Evolutionary conservation across 2,797 vertebrate species (phyloP).

Genomic region (Chiloscyllium punctatum): DNA sequence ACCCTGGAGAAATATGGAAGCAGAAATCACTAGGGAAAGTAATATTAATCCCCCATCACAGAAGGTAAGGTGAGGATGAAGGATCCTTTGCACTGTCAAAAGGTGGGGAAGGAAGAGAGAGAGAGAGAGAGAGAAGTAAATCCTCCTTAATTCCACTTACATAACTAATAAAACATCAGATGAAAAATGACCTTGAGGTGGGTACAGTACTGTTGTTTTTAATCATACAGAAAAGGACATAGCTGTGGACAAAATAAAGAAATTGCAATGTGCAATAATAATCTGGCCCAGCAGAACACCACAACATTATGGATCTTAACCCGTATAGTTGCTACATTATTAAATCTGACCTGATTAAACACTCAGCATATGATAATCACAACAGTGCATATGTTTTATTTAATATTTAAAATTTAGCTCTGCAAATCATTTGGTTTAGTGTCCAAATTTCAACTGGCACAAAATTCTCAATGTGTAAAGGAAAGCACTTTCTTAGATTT

Average conservation of each 20-base stretch:
- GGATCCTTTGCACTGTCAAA: not conserved
- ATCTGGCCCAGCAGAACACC: not conserved
- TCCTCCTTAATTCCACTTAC: not conserved
- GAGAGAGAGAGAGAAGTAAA: not conserved
- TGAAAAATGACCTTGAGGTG: conserved; percentile 16
- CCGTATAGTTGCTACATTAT: not conserved
- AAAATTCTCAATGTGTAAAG: not conserved
- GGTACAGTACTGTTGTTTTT: not conserved
- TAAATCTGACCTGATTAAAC: not conserved
- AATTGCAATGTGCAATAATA: not conserved
- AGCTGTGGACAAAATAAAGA: not conserved
- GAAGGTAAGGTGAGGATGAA: not conserved
- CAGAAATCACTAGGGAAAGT: not conserved
- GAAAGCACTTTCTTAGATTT: not conserved
- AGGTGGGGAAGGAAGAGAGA: too few species aligned
- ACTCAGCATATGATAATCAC: not conserved
- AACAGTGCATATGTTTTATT: not conserved
- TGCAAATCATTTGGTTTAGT: not conserved
- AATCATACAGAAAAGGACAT: not conserved
- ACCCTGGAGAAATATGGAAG: not conserved
- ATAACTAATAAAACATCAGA: not conserved
- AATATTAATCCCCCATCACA: not conserved
- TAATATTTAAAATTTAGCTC: not conserved
- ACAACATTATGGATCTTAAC: not conserved
- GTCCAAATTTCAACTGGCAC: not conserved